A percentile compares a stretch with the other conserved stretches of the same genome.
These are phyloP conservation scores for Drosophila atripex DNA, from an alignment of 2,888 invertebrate genomes.

Conservation along the genomic window DNA sequence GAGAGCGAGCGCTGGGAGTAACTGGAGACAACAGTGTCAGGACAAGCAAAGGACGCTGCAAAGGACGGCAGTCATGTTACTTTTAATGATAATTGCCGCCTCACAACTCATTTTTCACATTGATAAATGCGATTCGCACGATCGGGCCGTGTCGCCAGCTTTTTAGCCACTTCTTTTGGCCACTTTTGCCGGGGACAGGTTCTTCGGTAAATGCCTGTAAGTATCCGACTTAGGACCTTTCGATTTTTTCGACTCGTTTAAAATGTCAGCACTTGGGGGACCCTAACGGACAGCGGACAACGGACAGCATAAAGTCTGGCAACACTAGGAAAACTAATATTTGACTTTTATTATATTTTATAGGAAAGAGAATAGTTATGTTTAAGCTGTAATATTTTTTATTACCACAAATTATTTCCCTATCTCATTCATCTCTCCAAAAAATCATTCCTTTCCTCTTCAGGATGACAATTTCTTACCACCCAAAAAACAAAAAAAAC, in stretches of 20 bases:
- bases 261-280: conserved; percentile 35
- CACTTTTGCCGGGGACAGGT: conserved; percentile 13
- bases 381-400: too few species aligned
- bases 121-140: conserved; percentile 61
- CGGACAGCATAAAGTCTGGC: not conserved
- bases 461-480: not conserved
- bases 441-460: too few species aligned
- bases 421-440: too few species aligned
- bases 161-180: not conserved
- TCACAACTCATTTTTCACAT: conserved; percentile 80
- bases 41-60: conserved; percentile 10
- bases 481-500: not conserved
- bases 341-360: too few species aligned
- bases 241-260: conserved; percentile 26
- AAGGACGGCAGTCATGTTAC: conserved; percentile 70
- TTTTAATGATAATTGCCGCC: conserved; percentile 81
- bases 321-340: too few species aligned
- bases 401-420: too few species aligned
- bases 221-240: not conserved
- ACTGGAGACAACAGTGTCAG: not conserved
- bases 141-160: conserved; percentile 16
- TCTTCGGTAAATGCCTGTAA: not conserved
- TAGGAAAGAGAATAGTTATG: too few species aligned
- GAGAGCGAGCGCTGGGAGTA: not conserved
- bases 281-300: not conserved